These are phyloP conservation scores for Punctoribates punctum DNA, from an alignment of 2,888 invertebrate genomes.

Conservation along the genomic window DNA sequence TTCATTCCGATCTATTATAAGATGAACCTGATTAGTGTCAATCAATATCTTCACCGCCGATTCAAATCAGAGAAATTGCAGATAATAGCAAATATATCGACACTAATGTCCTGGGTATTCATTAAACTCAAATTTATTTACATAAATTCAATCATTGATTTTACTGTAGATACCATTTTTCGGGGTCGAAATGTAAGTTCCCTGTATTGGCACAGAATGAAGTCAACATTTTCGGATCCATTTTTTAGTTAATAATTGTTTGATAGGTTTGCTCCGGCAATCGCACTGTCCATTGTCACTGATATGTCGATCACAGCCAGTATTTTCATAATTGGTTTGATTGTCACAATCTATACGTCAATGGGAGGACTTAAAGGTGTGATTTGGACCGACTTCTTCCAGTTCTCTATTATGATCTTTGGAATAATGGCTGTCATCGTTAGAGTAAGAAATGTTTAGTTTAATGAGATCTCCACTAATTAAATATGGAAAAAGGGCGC, in stretches of 20 bases:
- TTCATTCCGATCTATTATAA: slow-evolving; percentile 52
- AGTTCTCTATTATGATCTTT: slow-evolving; percentile 5
- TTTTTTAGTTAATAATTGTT: not conserved
- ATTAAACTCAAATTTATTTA: not conserved
- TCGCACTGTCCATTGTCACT: slow-evolving; percentile 19
- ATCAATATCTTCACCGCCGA: slow-evolving; percentile 47
- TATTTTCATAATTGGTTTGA: slow-evolving; percentile 1
- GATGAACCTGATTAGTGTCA: slow-evolving; percentile 52
- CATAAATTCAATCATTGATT: not conserved
- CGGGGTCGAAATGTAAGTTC: slow-evolving; percentile 22
- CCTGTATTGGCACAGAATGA: too few species aligned
- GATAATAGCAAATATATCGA: slow-evolving; percentile 17
- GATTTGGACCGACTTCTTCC: slow-evolving; percentile 26
- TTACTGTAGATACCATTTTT: slow-evolving; percentile 15
- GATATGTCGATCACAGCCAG: not conserved
- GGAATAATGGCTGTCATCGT: slow-evolving; percentile 4
- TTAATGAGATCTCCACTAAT: not conserved
- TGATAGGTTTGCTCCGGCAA: slow-evolving; percentile 17
- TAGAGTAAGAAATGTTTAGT: not conserved
- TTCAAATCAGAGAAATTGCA: slow-evolving; percentile 21
- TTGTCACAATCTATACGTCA: slow-evolving; percentile 19
- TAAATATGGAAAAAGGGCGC: not conserved
- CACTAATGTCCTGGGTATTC: not conserved
- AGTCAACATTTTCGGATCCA: too few species aligned
- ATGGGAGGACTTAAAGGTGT: slow-evolving; percentile 31